Evolutionary conservation across 2,888 invertebrate species (phyloP).

Genomic region (Phortica okadai): DNA sequence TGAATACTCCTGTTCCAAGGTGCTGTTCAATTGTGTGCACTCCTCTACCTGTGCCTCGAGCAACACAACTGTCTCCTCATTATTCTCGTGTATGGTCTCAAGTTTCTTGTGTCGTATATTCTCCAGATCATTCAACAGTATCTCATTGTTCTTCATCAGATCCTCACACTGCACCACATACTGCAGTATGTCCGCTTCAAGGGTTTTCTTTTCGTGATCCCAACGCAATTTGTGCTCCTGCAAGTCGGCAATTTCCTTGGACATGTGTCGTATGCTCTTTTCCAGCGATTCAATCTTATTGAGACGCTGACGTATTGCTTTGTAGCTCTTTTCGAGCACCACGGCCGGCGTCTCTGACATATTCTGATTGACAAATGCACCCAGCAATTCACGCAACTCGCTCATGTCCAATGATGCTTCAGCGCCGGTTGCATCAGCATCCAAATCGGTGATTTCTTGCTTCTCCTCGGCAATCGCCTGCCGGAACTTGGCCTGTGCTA

Average conservation of each 20-base stretch:
- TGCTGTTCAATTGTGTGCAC: conserved; percentile 79
- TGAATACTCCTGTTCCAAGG: conserved; percentile 79
- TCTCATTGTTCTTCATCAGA: conserved; percentile 84
- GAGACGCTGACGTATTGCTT: conserved; percentile 78
- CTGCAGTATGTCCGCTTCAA: conserved; percentile 77
- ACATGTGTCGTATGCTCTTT: conserved; percentile 79
- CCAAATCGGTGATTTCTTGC: conserved; percentile 73
- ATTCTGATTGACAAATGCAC: conserved; percentile 57
- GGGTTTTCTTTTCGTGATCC: conserved; percentile 79
- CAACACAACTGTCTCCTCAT: conserved; percentile 82
- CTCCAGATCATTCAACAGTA: conserved; percentile 82
- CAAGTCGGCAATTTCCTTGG: conserved; percentile 76
- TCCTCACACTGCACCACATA: conserved; percentile 81
- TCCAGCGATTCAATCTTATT: conserved; percentile 78
- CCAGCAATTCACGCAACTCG: conserved; percentile 61
- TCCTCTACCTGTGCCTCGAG: conserved; percentile 83
- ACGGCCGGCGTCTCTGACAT: conserved; percentile 48
- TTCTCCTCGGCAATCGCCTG: conserved; percentile 70
- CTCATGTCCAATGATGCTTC: conserved; percentile 53
- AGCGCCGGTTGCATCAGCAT: conserved; percentile 55
- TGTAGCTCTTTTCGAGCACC: conserved; percentile 75
- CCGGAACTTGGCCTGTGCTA: conserved; percentile 64
- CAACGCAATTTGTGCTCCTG: conserved; percentile 77
- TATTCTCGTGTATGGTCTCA: conserved; percentile 84
- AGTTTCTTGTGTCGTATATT: conserved; percentile 80